Percentiles rank a stretch among this genome's conserved stretches.
These are phyloP conservation scores for Chrosomus eos DNA, from an alignment of 2,797 vertebrate species.

Conservation along the genomic window DNA sequence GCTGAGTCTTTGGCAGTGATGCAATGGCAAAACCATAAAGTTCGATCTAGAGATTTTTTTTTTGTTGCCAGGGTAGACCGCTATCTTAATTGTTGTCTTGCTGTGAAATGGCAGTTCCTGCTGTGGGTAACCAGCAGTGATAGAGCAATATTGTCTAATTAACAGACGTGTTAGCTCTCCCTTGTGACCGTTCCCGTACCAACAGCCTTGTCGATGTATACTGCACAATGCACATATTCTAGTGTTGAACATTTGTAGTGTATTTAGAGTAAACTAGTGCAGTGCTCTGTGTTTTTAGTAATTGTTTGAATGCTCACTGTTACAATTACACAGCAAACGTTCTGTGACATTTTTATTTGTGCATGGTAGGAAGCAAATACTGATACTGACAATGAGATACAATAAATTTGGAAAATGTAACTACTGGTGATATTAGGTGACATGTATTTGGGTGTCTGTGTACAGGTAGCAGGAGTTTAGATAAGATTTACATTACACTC, in stretches of 20 bases:
- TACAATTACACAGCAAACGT: too few species aligned
- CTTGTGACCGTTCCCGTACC: background rate
- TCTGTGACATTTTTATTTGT: too few species aligned
- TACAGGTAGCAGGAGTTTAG: too few species aligned
- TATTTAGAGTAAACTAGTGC: background rate
- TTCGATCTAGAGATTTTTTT: background rate
- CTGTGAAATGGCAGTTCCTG: slow-evolving; percentile 19
- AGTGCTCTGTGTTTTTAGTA: too few species aligned
- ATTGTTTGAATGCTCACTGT: too few species aligned
- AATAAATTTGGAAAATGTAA: too few species aligned
- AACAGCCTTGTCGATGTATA: background rate
- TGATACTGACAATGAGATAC: too few species aligned
- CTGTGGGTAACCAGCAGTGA: slow-evolving; percentile 1
- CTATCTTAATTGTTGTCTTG: slow-evolving; percentile 22
- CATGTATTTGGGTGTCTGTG: too few species aligned
- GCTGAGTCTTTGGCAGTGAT: slow-evolving; percentile 23
- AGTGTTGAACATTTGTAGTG: background rate
- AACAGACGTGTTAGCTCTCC: slow-evolving; percentile 13
- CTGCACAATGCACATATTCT: background rate
- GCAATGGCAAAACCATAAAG: slow-evolving; percentile 6
- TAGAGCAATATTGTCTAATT: slow-evolving; percentile 21
- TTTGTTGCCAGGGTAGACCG: background rate
- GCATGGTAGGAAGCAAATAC: too few species aligned
- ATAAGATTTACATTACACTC: too few species aligned
- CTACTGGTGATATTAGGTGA: too few species aligned